Base-by-base conservation (phyloP, 2,888 invertebrate species). In the Lasioglossum oenotherae region DNA sequence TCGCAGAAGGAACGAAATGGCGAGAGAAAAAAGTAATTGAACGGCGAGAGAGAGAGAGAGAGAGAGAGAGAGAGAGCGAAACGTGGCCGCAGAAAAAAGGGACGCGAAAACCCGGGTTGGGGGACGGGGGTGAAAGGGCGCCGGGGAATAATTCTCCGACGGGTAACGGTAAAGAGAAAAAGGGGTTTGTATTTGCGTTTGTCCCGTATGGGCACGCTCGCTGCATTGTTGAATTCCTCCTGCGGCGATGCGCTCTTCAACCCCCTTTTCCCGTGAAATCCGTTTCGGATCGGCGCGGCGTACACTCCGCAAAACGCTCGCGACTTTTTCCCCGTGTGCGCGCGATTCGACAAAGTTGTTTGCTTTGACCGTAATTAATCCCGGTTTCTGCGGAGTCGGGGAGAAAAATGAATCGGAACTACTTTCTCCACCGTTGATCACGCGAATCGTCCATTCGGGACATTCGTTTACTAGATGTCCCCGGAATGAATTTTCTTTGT, bases 171-270 rank as follows among this genome's bases (percentile, higher is more conserved):
- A 73, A 75, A 72, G 60, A 41, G 64, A 74, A 53, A 53, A 67
- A 46, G 23, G 57, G 53, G 46, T 67, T 84, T 77, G 81, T 81
- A 81, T 84, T 84, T 84, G 76, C 81, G 81, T 81, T 81, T 67
- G 77, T 74, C 81, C 83, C 67, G 64, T 77, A 81, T 57, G 76
- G 76, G 57, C 53, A 77, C 12, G 73, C 53, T 77, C 76, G 35
- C 53, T 31, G 76, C 73, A 74, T 69, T 77, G 83, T 69, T 77
- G 53, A 74, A 77, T 77, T 74, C 67, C 69, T 74, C 27, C 35
- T 53, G 75, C 27, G 64, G 74, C 69, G 31, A 12, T 46, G 27
- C 44, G 49, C 81, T 73, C 81, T 81, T 64, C 49, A 81, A 64
- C 74, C 75, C 35, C 67, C 31, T 72, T 80, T 67, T 16, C 41